Conservation (phyloP, 2,113 vertebrate genomes). For the Telmatochromis sp. region DNA sequence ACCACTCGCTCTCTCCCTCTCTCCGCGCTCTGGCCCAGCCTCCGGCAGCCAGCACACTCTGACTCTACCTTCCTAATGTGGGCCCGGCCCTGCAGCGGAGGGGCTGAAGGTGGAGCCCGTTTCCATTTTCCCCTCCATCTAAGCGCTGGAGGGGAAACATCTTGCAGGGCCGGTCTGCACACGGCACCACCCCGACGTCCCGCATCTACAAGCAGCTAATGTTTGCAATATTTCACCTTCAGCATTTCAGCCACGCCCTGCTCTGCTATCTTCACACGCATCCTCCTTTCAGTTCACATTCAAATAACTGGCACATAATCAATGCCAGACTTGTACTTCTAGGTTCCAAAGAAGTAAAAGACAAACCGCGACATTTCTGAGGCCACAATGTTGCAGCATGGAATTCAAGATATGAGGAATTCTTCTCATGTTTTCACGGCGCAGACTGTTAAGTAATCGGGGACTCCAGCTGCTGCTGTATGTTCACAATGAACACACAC, state of each 20-base stretch:
- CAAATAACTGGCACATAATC: not conserved
- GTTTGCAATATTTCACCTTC: not conserved
- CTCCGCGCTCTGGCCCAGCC: not conserved
- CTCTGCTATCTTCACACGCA: not conserved
- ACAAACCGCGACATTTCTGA: not conserved
- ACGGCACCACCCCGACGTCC: not conserved
- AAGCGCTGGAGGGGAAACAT: not conserved
- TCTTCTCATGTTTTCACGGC: not conserved
- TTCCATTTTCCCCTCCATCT: constrained; percentile 7
- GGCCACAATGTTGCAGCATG: not conserved
- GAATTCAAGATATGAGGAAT: constrained; percentile 7
- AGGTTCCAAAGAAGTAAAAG: not conserved
- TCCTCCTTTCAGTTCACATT: not conserved
- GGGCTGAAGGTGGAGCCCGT: constrained; percentile 5
- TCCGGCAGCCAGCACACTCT: not conserved
- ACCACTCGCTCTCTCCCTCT: not conserved
- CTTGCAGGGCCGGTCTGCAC: not conserved
- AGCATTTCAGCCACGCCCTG: constrained; percentile 9
- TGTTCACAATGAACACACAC: not conserved
- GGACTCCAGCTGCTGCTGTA: constrained; percentile 46
- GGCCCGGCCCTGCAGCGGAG: not conserved
- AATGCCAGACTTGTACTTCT: not conserved
- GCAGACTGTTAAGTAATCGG: not conserved
- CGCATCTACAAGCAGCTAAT: not conserved
- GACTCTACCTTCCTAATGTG: constrained; percentile 13